A percentile compares a stretch with the other conserved stretches of the same genome.
Evolutionary conservation across 1,140 invertebrate genomes (phyloP).

Genomic region (Pogonomyrmex californicus): DNA sequence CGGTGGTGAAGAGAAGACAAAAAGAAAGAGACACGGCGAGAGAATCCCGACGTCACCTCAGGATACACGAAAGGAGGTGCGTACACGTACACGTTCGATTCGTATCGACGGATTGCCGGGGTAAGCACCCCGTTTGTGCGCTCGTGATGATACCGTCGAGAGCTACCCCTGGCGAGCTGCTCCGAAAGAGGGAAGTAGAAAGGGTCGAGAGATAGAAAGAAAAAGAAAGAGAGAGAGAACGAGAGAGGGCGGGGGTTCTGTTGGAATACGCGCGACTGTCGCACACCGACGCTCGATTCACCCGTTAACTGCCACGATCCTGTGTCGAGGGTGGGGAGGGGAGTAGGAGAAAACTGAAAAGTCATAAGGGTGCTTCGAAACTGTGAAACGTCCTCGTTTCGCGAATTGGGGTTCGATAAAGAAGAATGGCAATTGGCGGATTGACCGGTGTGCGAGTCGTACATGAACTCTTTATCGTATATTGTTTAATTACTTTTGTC

Average conservation of each 20-base stretch:
- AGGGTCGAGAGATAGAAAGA: background rate
- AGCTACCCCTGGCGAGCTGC: constrained; percentile 50
- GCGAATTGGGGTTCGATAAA: background rate
- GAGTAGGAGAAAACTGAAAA: background rate
- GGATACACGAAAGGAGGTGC: constrained; percentile 40
- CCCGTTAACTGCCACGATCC: constrained; percentile 31
- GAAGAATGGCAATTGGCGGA: background rate
- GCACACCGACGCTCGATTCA: constrained; percentile 50
- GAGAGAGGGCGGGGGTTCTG: constrained; percentile 30
- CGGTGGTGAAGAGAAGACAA: background rate
- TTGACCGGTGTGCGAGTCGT: background rate
- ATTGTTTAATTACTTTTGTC: background rate
- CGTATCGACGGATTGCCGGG: constrained; percentile 48
- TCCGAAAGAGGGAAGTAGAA: constrained; percentile 24
- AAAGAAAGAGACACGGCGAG: background rate
- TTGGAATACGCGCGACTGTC: constrained; percentile 40
- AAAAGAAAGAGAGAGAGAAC: background rate
- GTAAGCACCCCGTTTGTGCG: constrained; percentile 36
- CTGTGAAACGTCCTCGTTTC: background rate
- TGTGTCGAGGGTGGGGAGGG: background rate
- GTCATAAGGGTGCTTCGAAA: background rate
- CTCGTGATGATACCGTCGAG: constrained; percentile 41
- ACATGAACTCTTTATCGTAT: background rate
- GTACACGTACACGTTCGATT: constrained; percentile 50
- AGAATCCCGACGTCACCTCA: constrained; percentile 28